Conservation (phyloP, 2,113 vertebrate genomes). For the Hiodon alosoides region DNA sequence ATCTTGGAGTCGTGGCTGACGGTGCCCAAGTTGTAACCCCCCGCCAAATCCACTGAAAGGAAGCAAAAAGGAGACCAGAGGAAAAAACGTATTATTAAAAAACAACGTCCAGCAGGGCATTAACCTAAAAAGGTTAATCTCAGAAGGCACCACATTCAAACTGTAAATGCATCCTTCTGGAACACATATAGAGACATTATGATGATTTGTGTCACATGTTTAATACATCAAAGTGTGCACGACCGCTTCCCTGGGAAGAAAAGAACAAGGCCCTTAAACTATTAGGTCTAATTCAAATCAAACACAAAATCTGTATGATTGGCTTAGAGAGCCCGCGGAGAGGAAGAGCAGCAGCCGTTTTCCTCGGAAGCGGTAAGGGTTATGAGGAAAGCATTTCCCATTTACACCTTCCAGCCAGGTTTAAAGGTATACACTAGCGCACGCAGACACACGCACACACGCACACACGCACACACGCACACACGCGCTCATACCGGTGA, state of each 20-base stretch:
- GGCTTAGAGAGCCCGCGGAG: constrained; percentile 21
- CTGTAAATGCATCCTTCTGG: too few species aligned
- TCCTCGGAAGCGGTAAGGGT: not conserved
- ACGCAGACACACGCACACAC: not conserved
- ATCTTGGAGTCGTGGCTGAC: constrained; percentile 85
- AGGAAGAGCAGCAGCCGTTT: not conserved
- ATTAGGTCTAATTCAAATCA: not conserved
- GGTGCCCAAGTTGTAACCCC: constrained; percentile 73
- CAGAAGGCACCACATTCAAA: too few species aligned
- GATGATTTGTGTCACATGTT: too few species aligned
- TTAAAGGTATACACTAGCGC: constrained; percentile 17
- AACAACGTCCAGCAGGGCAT: too few species aligned
- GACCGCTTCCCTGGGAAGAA: too few species aligned
- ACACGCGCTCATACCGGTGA: constrained; percentile 12
- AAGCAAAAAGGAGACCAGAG: constrained; percentile 11
- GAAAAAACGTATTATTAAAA: too few species aligned
- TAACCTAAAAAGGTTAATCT: too few species aligned
- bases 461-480: not conserved
- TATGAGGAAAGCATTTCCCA: constrained; percentile 25
- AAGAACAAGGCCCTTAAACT: not conserved
- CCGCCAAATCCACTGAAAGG: constrained; percentile 77
- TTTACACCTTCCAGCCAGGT: constrained; percentile 33
- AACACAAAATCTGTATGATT: constrained; percentile 11
- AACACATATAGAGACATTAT: too few species aligned
- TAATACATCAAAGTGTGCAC: too few species aligned